phyloP scores from a whole-genome alignment of 2,888 invertebrate genomes.

The Cybosia mesomella region DNA sequence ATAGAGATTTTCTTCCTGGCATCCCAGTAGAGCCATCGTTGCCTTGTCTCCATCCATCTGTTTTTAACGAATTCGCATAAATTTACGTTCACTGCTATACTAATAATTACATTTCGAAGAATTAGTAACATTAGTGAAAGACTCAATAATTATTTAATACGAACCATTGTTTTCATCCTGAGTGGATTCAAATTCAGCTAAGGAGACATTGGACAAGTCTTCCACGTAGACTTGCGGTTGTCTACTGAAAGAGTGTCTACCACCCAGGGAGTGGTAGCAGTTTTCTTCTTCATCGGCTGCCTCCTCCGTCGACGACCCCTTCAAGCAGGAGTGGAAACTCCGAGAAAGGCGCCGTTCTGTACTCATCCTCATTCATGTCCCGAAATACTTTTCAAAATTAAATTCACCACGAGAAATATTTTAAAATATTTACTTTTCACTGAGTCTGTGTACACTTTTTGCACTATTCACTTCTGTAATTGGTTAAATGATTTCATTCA shows the following conservation, averaged over 20 bases:
- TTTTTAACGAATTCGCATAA: no score
- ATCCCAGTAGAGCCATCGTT: no score
- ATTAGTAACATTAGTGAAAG: no score
- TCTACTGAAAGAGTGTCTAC: constrained; percentile 76
- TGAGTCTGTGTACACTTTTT: constrained; percentile 38
- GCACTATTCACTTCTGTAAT: constrained; percentile 31
- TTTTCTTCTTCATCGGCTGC: constrained; percentile 82
- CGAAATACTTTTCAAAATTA: constrained; percentile 55
- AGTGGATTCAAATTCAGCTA: constrained; percentile 79
- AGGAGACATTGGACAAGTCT: constrained; percentile 77
- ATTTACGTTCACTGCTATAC: no score
- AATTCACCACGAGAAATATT: constrained; percentile 51
- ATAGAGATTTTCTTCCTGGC: no score
- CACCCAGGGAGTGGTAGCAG: constrained; percentile 83
- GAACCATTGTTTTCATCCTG: constrained; percentile 80
- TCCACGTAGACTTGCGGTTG: constrained; percentile 82
- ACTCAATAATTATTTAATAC: constrained; percentile 37
- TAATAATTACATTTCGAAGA: no score
- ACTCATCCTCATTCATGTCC: constrained; percentile 84
- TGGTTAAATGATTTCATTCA: constrained; percentile 29
- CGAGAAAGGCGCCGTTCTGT: constrained; percentile 88
- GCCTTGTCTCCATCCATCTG: no score
- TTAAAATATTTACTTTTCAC: constrained; percentile 37
- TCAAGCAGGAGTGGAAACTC: constrained; percentile 90
- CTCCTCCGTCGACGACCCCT: constrained; percentile 87